A percentile compares a stretch with the other conserved stretches of the same genome.
Evolutionary conservation across 2,113 vertebrate species (phyloP).

Genomic region (Dryoscopus gambensis): DNA sequence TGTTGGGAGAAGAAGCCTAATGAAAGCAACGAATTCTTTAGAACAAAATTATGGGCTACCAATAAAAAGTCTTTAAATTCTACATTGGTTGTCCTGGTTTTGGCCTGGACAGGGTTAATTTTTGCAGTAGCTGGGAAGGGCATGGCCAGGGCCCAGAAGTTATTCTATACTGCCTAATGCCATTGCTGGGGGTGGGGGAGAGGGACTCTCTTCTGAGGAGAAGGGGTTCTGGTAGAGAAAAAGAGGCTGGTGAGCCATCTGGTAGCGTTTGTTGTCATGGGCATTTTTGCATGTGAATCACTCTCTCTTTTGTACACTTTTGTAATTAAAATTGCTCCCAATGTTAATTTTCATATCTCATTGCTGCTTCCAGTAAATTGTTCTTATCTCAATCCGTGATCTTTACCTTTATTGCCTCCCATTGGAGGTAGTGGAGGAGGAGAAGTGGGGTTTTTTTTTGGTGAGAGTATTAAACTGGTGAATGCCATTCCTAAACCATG

Average conservation of each 20-base stretch:
- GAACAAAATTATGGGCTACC: background rate
- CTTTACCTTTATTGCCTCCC: background rate
- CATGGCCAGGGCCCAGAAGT: background rate
- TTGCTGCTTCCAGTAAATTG: background rate
- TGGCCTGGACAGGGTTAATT: background rate
- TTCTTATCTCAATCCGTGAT: background rate
- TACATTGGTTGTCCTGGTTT: background rate
- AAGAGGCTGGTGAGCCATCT: accelerated
- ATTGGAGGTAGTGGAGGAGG: background rate
- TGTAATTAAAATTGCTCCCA: background rate
- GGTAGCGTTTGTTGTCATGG: background rate
- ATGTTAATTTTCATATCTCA: background rate
- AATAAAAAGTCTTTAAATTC: background rate
- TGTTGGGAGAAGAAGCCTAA: background rate
- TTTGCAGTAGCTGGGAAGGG: background rate
- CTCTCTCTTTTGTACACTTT: background rate
- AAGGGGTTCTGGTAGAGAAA: background rate
- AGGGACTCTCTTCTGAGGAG: background rate
- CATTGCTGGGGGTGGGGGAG: background rate
- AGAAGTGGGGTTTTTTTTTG: accelerated
- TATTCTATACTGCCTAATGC: background rate
- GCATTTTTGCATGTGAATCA: background rate
- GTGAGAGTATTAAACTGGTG: background rate
- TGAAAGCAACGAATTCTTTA: background rate
- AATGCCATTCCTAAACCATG: background rate